phyloP scores from a whole-genome alignment of 2,113 vertebrate genomes.

The Euleptes europaea region DNA sequence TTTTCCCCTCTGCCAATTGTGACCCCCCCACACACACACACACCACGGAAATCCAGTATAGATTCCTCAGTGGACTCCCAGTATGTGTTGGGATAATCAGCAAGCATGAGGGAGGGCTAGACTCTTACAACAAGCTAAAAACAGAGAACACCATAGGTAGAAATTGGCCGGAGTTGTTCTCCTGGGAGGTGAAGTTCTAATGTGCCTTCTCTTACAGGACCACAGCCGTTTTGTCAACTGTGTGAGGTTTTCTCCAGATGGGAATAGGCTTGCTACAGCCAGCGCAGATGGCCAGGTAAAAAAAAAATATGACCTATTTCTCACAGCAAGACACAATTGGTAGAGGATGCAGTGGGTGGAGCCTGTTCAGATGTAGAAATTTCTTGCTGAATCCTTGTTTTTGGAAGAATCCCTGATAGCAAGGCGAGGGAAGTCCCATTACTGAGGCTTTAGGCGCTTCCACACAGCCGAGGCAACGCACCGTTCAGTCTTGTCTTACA shows the following conservation, averaged over 20 bases:
- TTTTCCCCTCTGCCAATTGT: background rate
- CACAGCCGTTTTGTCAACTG: slow-evolving; percentile 94
- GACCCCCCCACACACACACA: too few species aligned
- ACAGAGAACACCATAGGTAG: background rate
- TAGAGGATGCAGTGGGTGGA: too few species aligned
- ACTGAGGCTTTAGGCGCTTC: too few species aligned
- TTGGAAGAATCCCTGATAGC: too few species aligned
- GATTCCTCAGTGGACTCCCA: background rate
- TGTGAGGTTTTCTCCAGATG: slow-evolving; percentile 91
- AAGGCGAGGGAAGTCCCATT: too few species aligned
- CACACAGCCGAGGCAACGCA: too few species aligned
- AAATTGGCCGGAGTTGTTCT: background rate
- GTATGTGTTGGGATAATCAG: too few species aligned
- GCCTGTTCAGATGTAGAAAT: too few species aligned
- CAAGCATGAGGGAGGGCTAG: background rate
- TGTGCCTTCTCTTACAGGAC: slow-evolving; percentile 69
- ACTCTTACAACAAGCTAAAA: background rate
- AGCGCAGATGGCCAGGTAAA: slow-evolving; percentile 91
- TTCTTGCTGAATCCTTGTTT: too few species aligned
- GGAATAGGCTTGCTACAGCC: slow-evolving; percentile 86
- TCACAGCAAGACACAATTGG: background rate
- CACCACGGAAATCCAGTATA: background rate
- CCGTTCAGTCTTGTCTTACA: too few species aligned
- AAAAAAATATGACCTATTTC: background rate
- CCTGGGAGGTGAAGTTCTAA: background rate